Conservation (phyloP, 2,113 vertebrate species). For the Dissostichus mawsoni region DNA sequence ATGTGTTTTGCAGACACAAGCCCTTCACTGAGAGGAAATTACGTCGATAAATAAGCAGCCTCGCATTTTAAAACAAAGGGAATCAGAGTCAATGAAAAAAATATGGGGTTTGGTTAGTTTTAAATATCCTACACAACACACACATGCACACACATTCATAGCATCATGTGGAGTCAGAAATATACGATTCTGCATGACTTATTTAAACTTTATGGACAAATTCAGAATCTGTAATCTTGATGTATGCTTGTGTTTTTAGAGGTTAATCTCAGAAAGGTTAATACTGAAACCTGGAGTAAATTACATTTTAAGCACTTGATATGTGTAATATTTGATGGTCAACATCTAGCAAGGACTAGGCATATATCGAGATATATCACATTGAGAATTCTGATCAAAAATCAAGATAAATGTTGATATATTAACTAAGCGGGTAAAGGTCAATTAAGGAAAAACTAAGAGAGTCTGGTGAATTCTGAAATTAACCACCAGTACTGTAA, state of each 20-base stretch:
- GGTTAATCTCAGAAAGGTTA: background rate
- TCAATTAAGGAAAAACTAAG: too few relatives aligned
- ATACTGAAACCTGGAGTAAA: background rate
- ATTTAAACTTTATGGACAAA: background rate
- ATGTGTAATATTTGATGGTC: too few relatives aligned
- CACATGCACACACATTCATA: slow-evolving; percentile 8
- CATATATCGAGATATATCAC: too few relatives aligned
- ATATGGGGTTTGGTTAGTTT: slow-evolving; percentile 51
- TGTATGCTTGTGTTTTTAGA: background rate
- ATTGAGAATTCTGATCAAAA: too few relatives aligned
- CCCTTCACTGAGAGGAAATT: slow-evolving; percentile 78
- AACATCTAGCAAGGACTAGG: too few relatives aligned
- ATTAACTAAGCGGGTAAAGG: too few relatives aligned
- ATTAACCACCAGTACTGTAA: too few relatives aligned
- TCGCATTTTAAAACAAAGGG: slow-evolving; percentile 77
- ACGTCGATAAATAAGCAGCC: slow-evolving; percentile 79
- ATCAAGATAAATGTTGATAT: too few relatives aligned
- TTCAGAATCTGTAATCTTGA: background rate
- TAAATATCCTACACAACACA: slow-evolving; percentile 32
- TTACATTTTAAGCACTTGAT: too few relatives aligned
- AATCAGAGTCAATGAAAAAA: slow-evolving; percentile 59
- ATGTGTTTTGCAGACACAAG: slow-evolving; percentile 78
- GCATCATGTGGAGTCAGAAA: background rate
- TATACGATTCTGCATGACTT: slow-evolving; percentile 13
- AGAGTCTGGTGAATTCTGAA: too few relatives aligned